phyloP scores from a whole-genome alignment of 2,113 vertebrate species.

The Mungos mungo region DNA sequence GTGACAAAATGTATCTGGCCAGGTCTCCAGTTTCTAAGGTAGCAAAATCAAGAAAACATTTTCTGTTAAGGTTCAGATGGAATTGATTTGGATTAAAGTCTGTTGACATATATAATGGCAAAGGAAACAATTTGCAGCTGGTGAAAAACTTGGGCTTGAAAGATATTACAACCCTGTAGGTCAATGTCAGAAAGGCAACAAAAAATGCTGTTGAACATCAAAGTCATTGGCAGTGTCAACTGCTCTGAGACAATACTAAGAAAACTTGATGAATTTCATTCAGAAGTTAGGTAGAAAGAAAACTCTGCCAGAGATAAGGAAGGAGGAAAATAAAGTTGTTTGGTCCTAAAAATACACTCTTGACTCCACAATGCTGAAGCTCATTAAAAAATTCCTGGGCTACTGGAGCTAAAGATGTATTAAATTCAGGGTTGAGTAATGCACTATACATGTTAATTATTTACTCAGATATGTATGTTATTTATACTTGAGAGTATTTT shows the following conservation, averaged over 20 bases:
- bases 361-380: not conserved
- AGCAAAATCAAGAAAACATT: constrained; percentile 40
- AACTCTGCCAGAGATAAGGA: not conserved
- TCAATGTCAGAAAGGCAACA: constrained; percentile 35
- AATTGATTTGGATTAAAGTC: constrained; percentile 36
- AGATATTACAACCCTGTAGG: constrained; percentile 19
- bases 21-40: not conserved
- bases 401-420: constrained; percentile 12
- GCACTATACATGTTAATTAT: constrained; percentile 29
- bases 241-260: constrained; percentile 45
- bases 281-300: not conserved
- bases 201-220: constrained; percentile 23
- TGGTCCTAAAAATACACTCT: not conserved
- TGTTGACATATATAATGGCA: constrained; percentile 28
- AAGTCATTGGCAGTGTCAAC: constrained; percentile 39
- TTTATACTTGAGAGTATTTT: constrained; percentile 15
- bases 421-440: constrained; percentile 35
- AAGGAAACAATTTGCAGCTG: constrained; percentile 37
- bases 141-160: constrained; percentile 34
- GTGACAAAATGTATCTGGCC: not conserved
- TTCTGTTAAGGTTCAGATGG: constrained; percentile 29
- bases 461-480: constrained; percentile 20
- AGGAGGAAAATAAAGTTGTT: not conserved
- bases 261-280: constrained; percentile 55
- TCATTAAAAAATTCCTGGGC: not conserved